Evolutionary conservation across 2,888 invertebrate genomes (phyloP), one percentile per base, ranked within the genome.

Genomic region (Abrostola triplasia): DNA sequence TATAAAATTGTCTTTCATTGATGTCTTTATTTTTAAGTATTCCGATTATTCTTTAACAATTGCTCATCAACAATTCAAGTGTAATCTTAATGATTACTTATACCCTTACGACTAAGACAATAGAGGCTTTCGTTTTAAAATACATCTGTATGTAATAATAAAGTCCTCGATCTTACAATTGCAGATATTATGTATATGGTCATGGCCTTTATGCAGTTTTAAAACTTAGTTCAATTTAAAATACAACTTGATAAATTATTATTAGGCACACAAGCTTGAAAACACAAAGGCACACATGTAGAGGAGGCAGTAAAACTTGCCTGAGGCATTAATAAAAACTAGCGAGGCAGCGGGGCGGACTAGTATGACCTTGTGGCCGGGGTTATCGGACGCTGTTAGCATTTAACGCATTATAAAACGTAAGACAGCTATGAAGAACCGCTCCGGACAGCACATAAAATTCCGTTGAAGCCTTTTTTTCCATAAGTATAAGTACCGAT

Each of bases 321-420:
- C 80, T 58, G 73, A 70, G 83, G 82, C 82, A 77, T 75, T 76
- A 84, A 84, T 84, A 86, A 88, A 88, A 89, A 86, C 89, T 88
- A 88, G 84, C 84, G 79, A 86, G 84, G 75, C 76, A 75, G 77
- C 76, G 82, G 83, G 84, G 81, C 87, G 83, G 84, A 80, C 91
- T 89, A 90, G 88, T 80, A 74, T 90, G 92, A 93, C 93, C 94
- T 93, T 92, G 93, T 77, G 84, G 65, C 69, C 86, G 92, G 91
- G 94, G 94, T 94, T 93, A 94, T 94, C 92, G 94, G 87, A 89
- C 93, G 88, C 90, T 85, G 88, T 86, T 93, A 94, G 88, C 94
- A 94, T 94, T 94, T 93, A 93, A 90, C 89, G 88, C 84, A 85
- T 91, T 91, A 89, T 90, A 89, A 91, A 92, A 90, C 86, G 84